Evolutionary conservation across 2,888 invertebrate genomes (phyloP).

Genomic region (Pinctada fucata): DNA sequence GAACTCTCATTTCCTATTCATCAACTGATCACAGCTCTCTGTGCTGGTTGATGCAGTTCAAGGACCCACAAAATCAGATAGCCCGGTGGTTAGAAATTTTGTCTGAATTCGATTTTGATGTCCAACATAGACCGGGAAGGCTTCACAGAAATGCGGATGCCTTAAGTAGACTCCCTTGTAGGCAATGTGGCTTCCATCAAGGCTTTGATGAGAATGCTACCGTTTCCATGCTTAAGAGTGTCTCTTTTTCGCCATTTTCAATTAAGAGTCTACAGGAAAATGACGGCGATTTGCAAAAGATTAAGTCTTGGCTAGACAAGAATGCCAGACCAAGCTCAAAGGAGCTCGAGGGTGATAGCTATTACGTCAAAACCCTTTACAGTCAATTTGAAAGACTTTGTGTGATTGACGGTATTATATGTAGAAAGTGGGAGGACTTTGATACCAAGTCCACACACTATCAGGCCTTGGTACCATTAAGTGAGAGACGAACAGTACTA

Average conservation of each 20-base stretch:
- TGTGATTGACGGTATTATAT: no score
- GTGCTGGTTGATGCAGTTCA: constrained; percentile 5
- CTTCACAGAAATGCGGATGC: no score
- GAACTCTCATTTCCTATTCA: no score
- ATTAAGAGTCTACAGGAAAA: not conserved
- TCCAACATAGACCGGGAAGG: no score
- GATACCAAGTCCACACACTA: not conserved
- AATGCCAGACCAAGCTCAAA: not conserved
- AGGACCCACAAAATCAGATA: constrained; percentile 1
- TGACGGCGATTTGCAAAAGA: not conserved
- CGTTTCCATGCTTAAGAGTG: not conserved
- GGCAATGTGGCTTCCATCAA: no score
- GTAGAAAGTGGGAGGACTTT: constrained; percentile 1
- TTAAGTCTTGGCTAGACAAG: not conserved
- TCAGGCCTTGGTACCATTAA: constrained; percentile 5
- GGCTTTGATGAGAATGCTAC: no score
- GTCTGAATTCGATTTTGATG: no score
- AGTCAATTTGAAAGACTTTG: no score
- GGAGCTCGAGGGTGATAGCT: not conserved
- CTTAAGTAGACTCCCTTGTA: no score
- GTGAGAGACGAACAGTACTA: not conserved
- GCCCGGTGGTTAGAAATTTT: not conserved
- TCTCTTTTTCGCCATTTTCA: no score
- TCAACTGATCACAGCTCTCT: constrained; percentile 17
- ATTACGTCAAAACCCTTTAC: not conserved